Evolutionary conservation across 2,888 invertebrate species (phyloP), one percentile per base, ranked within the genome.

Genomic region (Himalopsyche japonica): DNA sequence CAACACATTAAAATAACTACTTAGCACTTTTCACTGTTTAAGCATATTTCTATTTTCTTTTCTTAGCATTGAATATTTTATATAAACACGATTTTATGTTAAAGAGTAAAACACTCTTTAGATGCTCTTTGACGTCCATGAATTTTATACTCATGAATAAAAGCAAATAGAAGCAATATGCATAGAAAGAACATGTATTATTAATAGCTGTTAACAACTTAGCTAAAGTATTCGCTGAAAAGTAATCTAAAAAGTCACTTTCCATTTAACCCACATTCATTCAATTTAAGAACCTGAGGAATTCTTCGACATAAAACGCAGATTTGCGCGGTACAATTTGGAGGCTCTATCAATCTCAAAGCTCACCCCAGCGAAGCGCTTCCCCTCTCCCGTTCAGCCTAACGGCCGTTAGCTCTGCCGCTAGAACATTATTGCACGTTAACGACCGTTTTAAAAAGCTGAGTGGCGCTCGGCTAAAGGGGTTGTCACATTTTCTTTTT

Each of bases 361-460:
- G 70, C 49, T 80, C 82, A 49, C 81, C 49, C 70, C 64, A 32
- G 82, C 32, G 34, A 57, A 43, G 48, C 49, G 30, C 34, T 37
- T 48, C 64, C 47, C 48, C 37, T 70, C 47, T 34, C 77, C 82
- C 64, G 34, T 47, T 34, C 77, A 76, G 37, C 82, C 82, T 81
- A 84, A 81, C 86, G 84, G 82, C 86, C 85, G 85, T 87, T 83
- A 84, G 80, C 76, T 64, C 43, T 84, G 86, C 81, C 86, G 81
- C 85, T 82, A 84, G 86, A 77, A 83, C 86, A 85, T 86, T 86
- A 87, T 84, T 86, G 86, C 87, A 87, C 87, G 87, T 87, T 87
- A 87, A 87, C 86, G 86, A 85, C 85, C 87, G 86, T 82, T 85
- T 86, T 84, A 87, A 87, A 86, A 86, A 84, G 85, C 81, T 80